Evolutionary conservation across 2,888 invertebrate genomes (phyloP).

Genomic region (Netelia inedita): DNA sequence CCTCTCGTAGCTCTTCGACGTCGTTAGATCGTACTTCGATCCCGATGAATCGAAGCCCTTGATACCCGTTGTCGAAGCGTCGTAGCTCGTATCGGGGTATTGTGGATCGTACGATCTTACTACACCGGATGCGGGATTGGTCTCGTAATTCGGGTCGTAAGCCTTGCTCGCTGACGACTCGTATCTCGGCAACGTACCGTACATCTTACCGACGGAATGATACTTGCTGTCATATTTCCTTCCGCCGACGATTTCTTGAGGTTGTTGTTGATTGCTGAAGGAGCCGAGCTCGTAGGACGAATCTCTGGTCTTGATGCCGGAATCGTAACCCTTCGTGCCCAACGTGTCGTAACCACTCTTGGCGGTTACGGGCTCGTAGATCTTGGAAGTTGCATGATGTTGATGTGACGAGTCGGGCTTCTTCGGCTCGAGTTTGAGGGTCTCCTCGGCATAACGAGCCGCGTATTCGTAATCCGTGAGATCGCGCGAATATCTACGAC

Average conservation of each 20-base stretch:
- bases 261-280: constrained; percentile 73
- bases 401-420: constrained; percentile 75
- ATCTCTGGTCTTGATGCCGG: constrained; percentile 83
- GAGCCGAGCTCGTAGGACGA: constrained; percentile 81
- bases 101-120: constrained; percentile 70
- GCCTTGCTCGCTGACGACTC: constrained; percentile 74
- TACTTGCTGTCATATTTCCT: constrained; percentile 79
- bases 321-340: constrained; percentile 78
- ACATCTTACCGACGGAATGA: constrained; percentile 80
- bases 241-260: constrained; percentile 70
- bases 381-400: constrained; percentile 75
- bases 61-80: constrained; percentile 70
- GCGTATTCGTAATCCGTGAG: constrained; percentile 82
- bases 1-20: constrained; percentile 83
- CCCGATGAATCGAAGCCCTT: constrained; percentile 74
- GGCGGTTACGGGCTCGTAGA: constrained; percentile 79
- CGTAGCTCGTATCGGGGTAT: constrained; percentile 75
- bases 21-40: constrained; percentile 82
- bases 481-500: constrained; percentile 81
- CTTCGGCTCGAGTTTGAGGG: constrained; percentile 82
- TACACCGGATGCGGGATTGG: constrained; percentile 44
- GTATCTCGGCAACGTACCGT: constrained; percentile 83
- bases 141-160: constrained; percentile 75
- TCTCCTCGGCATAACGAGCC: constrained; percentile 82
- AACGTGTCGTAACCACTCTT: constrained; percentile 80